Evolutionary conservation across 2,888 invertebrate species (phyloP).

Genomic region (Chaitophorus viminalis): DNA sequence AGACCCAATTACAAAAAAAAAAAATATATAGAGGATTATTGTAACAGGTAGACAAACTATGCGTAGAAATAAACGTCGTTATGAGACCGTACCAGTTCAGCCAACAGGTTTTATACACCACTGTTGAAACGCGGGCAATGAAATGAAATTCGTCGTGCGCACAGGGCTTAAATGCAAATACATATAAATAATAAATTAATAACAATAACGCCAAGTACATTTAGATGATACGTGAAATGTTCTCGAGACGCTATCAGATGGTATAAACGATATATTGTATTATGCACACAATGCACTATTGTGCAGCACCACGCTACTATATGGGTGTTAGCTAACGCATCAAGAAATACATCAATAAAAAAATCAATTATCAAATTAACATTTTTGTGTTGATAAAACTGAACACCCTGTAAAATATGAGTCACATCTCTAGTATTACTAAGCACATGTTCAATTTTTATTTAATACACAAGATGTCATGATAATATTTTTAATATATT

Average conservation of each 20-base stretch:
- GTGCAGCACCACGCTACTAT: not conserved
- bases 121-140: not conserved
- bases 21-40: too few relatives aligned
- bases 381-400: not conserved
- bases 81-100: conserved; percentile 8
- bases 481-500: not conserved
- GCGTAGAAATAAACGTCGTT: conserved; percentile 8
- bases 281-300: conserved; percentile 32
- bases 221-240: conserved; percentile 7
- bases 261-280: conserved; percentile 13
- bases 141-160: not conserved
- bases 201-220: not conserved
- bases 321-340: conserved; percentile 21
- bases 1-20: too few relatives aligned
- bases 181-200: not conserved
- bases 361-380: not conserved
- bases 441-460: not conserved
- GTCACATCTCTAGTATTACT: not conserved
- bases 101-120: conserved; percentile 36
- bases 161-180: not conserved
- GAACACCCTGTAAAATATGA: not conserved
- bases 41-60: too few relatives aligned
- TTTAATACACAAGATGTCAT: not conserved
- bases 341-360: conserved; percentile 10
- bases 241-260: conserved; percentile 13